phyloP scores from a whole-genome alignment of 1,140 invertebrate genomes.

The Trichomalopsis sarcophagae region DNA sequence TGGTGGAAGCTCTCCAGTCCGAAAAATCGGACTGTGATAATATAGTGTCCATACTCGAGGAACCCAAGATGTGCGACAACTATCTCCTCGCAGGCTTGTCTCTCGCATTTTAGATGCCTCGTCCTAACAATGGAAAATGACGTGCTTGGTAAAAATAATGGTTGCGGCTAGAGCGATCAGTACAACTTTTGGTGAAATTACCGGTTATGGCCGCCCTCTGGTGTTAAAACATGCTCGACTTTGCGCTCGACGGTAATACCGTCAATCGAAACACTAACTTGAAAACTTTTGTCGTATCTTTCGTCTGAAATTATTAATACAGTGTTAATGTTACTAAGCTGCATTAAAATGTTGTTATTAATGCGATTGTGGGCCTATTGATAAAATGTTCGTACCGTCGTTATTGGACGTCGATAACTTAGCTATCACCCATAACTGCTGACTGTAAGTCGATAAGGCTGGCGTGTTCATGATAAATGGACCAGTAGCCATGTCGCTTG shows the following conservation, averaged over 20 bases:
- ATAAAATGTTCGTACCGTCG: conserved; percentile 79
- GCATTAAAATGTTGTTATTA: conserved; percentile 17
- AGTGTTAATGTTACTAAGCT: conserved; percentile 29
- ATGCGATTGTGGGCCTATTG: not conserved
- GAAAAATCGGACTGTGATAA: conserved; percentile 89
- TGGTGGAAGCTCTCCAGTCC: conserved; percentile 89
- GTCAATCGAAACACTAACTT: conserved; percentile 87
- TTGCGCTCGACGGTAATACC: conserved; percentile 85
- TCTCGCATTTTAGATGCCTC: conserved; percentile 86
- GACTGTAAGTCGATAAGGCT: conserved; percentile 89
- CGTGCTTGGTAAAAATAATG: not conserved
- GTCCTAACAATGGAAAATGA: conserved; percentile 75
- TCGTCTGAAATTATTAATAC: conserved; percentile 79
- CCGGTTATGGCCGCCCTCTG: conserved; percentile 82
- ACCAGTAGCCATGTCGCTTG: conserved; percentile 84
- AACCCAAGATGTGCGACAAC: conserved; percentile 93
- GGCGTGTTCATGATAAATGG: conserved; percentile 92
- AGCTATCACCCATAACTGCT: conserved; percentile 95
- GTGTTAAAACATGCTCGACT: conserved; percentile 79
- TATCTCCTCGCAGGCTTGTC: conserved; percentile 90
- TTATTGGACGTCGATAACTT: conserved; percentile 89
- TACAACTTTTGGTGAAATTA: conserved; percentile 59
- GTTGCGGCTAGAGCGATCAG: not conserved
- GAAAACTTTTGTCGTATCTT: conserved; percentile 90
- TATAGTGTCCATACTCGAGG: conserved; percentile 90